Base-by-base conservation (phyloP, 2,113 vertebrate genomes). In the Zosterops lateralis region DNA sequence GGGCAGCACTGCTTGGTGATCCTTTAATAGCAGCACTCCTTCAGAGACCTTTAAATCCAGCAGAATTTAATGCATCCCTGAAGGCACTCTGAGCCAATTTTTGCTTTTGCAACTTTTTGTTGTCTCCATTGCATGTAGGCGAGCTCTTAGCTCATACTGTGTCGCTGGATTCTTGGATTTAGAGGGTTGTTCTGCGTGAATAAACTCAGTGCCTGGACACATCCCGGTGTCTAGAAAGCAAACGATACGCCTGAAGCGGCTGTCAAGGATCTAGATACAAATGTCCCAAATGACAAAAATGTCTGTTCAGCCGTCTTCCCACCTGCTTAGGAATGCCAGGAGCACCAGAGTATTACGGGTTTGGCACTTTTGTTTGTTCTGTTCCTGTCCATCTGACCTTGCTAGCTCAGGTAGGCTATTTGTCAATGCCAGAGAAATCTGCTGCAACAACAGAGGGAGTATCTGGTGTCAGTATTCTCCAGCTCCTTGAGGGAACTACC, bases 401-500 rank as follows among this genome's bases (percentile, higher is more conserved):
- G 84, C 82, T 91, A 44, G 86, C 86, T 95, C 84, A 71, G 74
- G 83, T 6, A 38, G 51, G 72, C 56, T 67, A 60, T 94, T 96
- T 86, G 90, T 95, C 93, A 97, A 36, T 45, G 87, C 72, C 93
- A 88, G 60, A 79, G 79, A 68, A 92, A 85, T 74, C 75, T 88
- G 75, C 85, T 91, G 68, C 90, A 92, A 70, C 78, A 80, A 91
- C 90, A 62, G 51, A 88, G 85, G 82, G 85, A 88, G 48, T 94
- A 93, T 97, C 93, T 95, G 72, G 82, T 95, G 90, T 95, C 94
- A 91, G 84, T 84, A 48, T 86, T 77, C 68, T 84, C 47, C 78
- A 42, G 78, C 72, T 96, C 84, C 84, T 88, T 32, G 72, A 86
- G 83, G 72, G 22, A 95, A 91, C 82, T 91, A 64, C 85, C 79